These are phyloP conservation scores for Heterocephalus glaber DNA, from an alignment of 2,113 vertebrate species.

Conservation along the genomic window DNA sequence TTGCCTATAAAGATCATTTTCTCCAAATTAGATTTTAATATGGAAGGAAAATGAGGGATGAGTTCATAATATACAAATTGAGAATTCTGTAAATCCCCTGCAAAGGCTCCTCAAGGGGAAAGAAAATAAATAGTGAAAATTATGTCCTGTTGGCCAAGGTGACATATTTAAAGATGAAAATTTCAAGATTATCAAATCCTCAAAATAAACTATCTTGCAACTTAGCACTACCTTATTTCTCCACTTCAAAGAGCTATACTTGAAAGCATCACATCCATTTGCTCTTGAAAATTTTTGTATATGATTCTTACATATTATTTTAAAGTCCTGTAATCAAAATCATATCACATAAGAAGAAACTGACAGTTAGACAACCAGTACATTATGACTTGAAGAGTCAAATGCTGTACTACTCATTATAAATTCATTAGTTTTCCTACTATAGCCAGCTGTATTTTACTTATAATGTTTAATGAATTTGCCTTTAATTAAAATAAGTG, in stretches of 20 bases:
- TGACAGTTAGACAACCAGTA: not conserved
- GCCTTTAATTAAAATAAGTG: not conserved
- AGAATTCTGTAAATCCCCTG: not conserved
- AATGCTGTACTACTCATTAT: not conserved
- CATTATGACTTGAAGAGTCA: not conserved
- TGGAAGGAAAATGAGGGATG: not conserved
- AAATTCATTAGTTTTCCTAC: slow-evolving; percentile 3
- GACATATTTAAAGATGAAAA: not conserved
- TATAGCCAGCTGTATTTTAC: not conserved
- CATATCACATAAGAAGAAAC: not conserved
- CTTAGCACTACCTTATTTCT: not conserved
- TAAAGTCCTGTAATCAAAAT: not conserved
- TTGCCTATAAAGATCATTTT: not conserved
- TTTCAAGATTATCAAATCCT: not conserved
- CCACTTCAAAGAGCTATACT: not conserved
- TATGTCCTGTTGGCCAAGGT: not conserved
- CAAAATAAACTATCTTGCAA: not conserved
- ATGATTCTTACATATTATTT: not conserved
- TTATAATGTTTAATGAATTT: slow-evolving; percentile 26
- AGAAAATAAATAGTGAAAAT: not conserved
- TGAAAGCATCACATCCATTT: not conserved
- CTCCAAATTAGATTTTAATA: not conserved
- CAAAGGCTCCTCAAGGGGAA: not conserved
- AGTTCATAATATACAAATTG: not conserved
- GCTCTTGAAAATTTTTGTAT: not conserved